Conservation (phyloP, 2,888 invertebrate species). For the Cremastobaeus sp. region DNA sequence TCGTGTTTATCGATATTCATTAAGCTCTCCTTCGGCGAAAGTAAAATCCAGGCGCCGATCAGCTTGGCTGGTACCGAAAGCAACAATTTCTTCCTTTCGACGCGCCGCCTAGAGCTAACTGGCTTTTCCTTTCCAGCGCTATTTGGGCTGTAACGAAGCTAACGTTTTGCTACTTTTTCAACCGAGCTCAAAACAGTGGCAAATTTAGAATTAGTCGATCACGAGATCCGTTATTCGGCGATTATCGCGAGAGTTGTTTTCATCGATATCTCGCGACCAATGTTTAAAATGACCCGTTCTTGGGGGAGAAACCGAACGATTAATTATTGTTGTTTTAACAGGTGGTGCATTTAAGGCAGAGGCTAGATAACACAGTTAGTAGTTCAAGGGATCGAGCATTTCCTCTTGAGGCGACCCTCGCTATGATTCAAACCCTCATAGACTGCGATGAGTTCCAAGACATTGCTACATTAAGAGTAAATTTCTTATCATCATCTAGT, state of each 20-base stretch:
- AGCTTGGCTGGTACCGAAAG: constrained; percentile 31
- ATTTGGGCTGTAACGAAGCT: too few relatives aligned
- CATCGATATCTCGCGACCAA: too few relatives aligned
- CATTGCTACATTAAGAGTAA: constrained; percentile 88
- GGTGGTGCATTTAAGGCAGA: constrained; percentile 91
- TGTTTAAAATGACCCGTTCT: too few relatives aligned
- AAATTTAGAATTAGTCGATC: too few relatives aligned
- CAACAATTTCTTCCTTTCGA: constrained; percentile 36
- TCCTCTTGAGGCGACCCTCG: constrained; percentile 89
- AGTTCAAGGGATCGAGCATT: constrained; percentile 91
- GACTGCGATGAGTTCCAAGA: constrained; percentile 98
- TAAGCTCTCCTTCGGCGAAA: constrained; percentile 52
- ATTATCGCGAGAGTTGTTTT: too few relatives aligned
- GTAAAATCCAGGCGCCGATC: constrained; percentile 35
- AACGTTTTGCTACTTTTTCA: too few relatives aligned
- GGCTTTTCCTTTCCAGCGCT: background rate
- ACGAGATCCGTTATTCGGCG: too few relatives aligned
- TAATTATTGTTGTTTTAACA: constrained; percentile 58
- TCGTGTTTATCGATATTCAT: constrained; percentile 45
- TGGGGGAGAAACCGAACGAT: background rate
- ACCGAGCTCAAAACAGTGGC: too few relatives aligned
- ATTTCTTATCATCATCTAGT: constrained; percentile 40
- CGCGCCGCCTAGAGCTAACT: background rate
- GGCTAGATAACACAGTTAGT: constrained; percentile 92
- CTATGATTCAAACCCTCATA: constrained; percentile 94